phyloP scores from a whole-genome alignment of 2,797 vertebrate species.

The Halcyon leucocephala region DNA sequence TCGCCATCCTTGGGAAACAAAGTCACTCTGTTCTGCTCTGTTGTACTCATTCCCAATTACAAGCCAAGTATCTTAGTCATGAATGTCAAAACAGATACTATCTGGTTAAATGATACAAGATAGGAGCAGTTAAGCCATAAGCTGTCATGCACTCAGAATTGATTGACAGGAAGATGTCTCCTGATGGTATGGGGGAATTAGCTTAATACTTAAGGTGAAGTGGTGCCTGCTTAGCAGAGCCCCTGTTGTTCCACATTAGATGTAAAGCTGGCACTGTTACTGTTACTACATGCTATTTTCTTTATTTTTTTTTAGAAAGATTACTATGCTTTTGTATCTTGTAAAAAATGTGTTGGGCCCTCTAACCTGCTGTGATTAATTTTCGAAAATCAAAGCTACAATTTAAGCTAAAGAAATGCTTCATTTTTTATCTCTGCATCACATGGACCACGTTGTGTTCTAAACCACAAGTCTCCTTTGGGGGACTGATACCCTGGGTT shows the following conservation, averaged over 20 bases:
- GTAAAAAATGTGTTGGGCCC: background rate
- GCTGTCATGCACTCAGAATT: conserved; percentile 35
- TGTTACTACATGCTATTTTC: background rate
- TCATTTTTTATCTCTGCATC: background rate
- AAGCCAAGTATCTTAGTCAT: conserved; percentile 46
- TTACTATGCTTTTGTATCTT: background rate
- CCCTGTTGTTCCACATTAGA: conserved; percentile 1
- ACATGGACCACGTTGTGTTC: background rate
- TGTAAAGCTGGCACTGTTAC: background rate
- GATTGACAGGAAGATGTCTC: conserved; percentile 50
- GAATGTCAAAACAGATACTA: conserved; percentile 62
- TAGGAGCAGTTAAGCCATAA: conserved; percentile 57
- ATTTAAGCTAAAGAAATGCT: background rate
- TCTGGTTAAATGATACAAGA: conserved; percentile 55
- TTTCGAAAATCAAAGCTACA: conserved; percentile 53
- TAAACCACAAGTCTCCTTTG: background rate
- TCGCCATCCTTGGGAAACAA: conserved; percentile 12
- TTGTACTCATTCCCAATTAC: conserved; percentile 28
- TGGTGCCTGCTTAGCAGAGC: conserved; percentile 40
- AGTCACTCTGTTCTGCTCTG: conserved; percentile 52
- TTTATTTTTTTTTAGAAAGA: background rate
- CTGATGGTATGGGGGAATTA: conserved; percentile 33
- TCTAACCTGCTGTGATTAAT: conserved; percentile 48
- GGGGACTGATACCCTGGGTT: background rate
- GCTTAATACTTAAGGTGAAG: conserved; percentile 54